Evolutionary conservation across 2,113 vertebrate species (phyloP).

Genomic region (Hydrochoerus hydrochaeris): DNA sequence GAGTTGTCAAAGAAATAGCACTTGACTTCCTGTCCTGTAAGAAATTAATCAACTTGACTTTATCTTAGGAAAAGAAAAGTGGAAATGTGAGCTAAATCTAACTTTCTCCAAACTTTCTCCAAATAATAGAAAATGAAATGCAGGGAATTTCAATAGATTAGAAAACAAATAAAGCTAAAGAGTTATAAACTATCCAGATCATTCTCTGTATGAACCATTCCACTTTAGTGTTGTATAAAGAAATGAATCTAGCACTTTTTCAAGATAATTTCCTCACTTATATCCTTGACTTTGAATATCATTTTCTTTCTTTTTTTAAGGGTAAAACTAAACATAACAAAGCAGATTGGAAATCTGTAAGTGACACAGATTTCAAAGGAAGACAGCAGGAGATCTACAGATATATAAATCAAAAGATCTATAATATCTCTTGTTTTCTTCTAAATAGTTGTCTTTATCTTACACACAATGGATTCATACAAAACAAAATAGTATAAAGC

Average conservation of each 20-base stretch:
- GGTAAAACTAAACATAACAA: too few species aligned
- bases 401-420: too few species aligned
- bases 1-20: constrained; percentile 44
- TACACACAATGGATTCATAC: too few species aligned
- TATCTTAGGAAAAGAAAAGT: constrained; percentile 40
- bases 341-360: too few species aligned
- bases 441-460: too few species aligned
- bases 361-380: too few species aligned
- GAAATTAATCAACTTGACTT: constrained; percentile 56
- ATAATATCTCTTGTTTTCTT: too few species aligned
- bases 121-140: neutral
- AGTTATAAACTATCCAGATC: neutral
- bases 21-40: neutral
- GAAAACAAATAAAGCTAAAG: constrained; percentile 20
- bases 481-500: too few species aligned
- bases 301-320: neutral
- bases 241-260: neutral
- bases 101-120: neutral
- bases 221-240: neutral
- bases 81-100: constrained; percentile 39
- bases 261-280: neutral
- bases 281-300: neutral
- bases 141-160: neutral
- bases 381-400: too few species aligned
- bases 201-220: neutral